Percentiles rank a stretch among this genome's conserved stretches.
Evolutionary conservation across 2,888 invertebrate genomes (phyloP).

Genomic region (Zygogramma bicolorata): DNA sequence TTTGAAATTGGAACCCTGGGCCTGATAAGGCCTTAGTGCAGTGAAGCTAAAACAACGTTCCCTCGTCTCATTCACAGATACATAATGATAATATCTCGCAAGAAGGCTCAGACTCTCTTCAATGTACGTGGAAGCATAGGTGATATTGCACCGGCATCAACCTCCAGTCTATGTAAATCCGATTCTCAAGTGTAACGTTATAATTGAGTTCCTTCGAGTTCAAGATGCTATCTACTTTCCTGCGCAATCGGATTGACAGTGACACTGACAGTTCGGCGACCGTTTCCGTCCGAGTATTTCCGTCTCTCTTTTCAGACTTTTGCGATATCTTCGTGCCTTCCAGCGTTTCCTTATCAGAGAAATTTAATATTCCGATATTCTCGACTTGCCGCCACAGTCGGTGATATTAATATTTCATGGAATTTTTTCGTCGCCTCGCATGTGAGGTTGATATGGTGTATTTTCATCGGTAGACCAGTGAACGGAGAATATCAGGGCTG

Average conservation of each 20-base stretch:
- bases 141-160: too few species aligned
- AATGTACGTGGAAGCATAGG: too few species aligned
- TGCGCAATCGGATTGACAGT: background rate
- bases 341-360: background rate
- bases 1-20: too few species aligned
- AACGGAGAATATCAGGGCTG: background rate
- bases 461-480: background rate
- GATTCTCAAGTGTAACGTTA: background rate
- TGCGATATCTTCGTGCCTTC: background rate
- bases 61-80: too few species aligned
- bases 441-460: background rate
- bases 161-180: background rate
- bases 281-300: background rate
- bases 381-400: background rate
- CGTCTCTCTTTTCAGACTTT: background rate
- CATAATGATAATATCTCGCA: too few species aligned
- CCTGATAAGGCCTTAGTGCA: too few species aligned
- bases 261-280: slow-evolving; percentile 6
- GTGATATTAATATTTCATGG: background rate
- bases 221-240: background rate
- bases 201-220: background rate
- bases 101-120: too few species aligned
- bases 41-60: too few species aligned
- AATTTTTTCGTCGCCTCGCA: background rate
- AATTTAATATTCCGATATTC: slow-evolving; percentile 6